Conservation (phyloP, 2,797 vertebrate genomes). For the Karalla daura region DNA sequence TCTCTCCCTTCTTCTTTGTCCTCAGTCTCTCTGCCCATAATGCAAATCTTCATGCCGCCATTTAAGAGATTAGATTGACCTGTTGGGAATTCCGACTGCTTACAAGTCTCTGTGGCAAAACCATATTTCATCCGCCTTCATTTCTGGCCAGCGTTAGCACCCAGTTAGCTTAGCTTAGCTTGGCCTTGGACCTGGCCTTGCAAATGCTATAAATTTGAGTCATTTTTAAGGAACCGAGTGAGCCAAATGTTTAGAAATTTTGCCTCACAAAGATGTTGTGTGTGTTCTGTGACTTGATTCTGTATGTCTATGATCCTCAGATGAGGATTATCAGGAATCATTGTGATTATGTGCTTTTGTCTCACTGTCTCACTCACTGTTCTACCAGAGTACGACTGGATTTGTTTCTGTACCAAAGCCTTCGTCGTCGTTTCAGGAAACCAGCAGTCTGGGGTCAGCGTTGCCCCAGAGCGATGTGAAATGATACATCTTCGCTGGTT, state of each 20-base stretch:
- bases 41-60: slow-evolving; percentile 34
- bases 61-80: slow-evolving; percentile 15
- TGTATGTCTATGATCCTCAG: no score
- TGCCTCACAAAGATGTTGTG: no score
- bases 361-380: not conserved
- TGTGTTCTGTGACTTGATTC: no score
- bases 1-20: not conserved
- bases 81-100: slow-evolving; percentile 12
- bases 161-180: slow-evolving; percentile 1
- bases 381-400: not conserved
- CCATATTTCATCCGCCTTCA: not conserved
- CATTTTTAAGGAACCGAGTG: no score
- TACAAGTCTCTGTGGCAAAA: slow-evolving; percentile 13
- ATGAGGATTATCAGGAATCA: no score
- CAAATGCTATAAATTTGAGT: no score
- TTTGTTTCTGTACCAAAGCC: slow-evolving; percentile 12
- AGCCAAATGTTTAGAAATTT: no score
- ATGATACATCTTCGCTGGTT: not conserved
- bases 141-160: slow-evolving; percentile 1
- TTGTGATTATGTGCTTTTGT: no score
- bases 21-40: slow-evolving; percentile 17
- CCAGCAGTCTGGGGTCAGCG: not conserved
- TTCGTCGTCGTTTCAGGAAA: not conserved
- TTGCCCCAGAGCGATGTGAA: slow-evolving; percentile 7
- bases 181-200: no score